phyloP scores from a whole-genome alignment of 1,140 invertebrate species.

The Drosophila micromelanica region DNA sequence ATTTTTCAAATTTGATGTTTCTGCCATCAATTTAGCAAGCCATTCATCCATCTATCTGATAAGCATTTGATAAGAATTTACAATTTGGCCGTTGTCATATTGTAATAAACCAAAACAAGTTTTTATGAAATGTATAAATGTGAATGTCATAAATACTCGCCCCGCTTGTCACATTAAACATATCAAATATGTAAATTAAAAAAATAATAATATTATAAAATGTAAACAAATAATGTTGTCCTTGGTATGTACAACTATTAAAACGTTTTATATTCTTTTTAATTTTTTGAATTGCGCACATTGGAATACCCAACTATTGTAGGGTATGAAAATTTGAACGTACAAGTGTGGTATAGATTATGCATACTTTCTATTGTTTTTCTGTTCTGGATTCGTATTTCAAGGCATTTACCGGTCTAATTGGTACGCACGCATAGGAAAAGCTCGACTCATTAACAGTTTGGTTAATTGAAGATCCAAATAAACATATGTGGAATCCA shows the following conservation, averaged over 20 bases:
- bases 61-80: background rate
- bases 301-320: background rate
- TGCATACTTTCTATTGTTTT: constrained; percentile 35
- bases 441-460: constrained; percentile 65
- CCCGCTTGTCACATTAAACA: too few relatives aligned
- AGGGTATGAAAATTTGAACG: constrained; percentile 4
- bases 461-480: constrained; percentile 62
- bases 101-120: background rate
- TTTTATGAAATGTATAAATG: too few relatives aligned
- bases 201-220: too few relatives aligned
- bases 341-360: background rate
- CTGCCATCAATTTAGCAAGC: too few relatives aligned
- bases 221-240: too few relatives aligned
- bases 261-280: too few relatives aligned
- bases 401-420: constrained; percentile 47
- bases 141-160: too few relatives aligned
- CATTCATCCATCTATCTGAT: too few relatives aligned
- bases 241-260: too few relatives aligned
- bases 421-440: constrained; percentile 59
- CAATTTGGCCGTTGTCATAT: background rate
- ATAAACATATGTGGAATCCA: constrained; percentile 55
- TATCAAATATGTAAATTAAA: too few relatives aligned
- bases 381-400: background rate
- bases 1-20: background rate
- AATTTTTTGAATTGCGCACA: too few relatives aligned